These are phyloP conservation scores for Cryptoblepharus egeriae DNA, from an alignment of 2,797 vertebrate species.

Conservation along the genomic window DNA sequence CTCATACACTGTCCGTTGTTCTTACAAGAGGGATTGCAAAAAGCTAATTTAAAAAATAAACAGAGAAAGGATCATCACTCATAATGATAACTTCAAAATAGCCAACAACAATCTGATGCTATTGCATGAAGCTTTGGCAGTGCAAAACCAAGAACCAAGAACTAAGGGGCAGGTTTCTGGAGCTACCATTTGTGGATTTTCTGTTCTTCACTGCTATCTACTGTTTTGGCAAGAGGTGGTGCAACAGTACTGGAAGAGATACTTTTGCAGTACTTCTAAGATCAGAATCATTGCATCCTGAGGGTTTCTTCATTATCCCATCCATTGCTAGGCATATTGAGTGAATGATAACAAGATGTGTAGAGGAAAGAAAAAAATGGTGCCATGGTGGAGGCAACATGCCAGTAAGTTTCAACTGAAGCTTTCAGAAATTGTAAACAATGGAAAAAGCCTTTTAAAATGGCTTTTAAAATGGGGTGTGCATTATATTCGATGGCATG, in stretches of 20 bases:
- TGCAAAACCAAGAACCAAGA: no score
- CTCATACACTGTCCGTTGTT: conserved; percentile 89
- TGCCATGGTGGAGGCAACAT: no score
- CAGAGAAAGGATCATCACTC: neutral
- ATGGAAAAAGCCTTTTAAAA: no score
- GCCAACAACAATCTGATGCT: neutral
- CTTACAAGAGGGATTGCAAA: conserved; percentile 92
- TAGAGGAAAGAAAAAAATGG: no score
- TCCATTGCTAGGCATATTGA: neutral
- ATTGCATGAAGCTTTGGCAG: neutral
- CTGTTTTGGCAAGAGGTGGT: neutral
- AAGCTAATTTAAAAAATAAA: conserved; percentile 73
- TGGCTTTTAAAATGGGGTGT: no score
- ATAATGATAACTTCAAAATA: neutral
- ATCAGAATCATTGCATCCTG: neutral
- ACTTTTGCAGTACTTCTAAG: neutral
- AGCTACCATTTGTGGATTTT: neutral
- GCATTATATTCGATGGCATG: no score
- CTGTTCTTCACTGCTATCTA: neutral
- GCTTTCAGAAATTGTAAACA: no score
- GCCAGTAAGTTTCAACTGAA: no score
- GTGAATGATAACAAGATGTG: no score
- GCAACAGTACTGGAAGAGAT: no score
- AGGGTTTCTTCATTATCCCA: neutral
- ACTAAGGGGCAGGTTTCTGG: neutral